These are phyloP conservation scores for Chloebia gouldiae DNA, from an alignment of 2,113 vertebrate species.

Conservation along the genomic window DNA sequence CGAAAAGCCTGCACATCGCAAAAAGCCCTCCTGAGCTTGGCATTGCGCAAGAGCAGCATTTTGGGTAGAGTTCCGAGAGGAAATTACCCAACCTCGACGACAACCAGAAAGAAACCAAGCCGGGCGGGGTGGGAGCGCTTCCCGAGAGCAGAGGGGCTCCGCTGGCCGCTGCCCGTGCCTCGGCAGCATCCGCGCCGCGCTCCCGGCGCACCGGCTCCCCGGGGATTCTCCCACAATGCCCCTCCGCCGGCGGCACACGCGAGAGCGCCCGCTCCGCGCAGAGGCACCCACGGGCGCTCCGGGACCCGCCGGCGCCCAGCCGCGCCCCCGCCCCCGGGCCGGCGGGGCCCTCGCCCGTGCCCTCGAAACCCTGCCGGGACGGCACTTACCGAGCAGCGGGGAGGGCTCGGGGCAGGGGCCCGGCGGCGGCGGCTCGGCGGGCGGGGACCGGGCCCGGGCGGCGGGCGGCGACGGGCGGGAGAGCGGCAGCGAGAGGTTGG, in stretches of 20 bases:
- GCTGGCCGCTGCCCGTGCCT: not conserved
- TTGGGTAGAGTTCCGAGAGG: not conserved
- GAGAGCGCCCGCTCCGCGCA: not conserved
- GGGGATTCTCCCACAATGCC: conserved; percentile 19
- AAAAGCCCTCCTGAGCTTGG: not conserved
- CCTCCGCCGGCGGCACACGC: not conserved
- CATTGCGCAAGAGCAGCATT: not conserved
- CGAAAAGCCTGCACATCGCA: not conserved
- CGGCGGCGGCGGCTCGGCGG: no score
- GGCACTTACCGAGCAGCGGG: not conserved
- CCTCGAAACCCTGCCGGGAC: not conserved
- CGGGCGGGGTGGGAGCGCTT: not conserved
- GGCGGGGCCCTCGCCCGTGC: no score
- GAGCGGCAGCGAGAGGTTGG: no score
- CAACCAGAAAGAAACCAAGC: not conserved
- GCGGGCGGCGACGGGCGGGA: no score
- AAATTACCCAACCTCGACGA: conserved; percentile 33
- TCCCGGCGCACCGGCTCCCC: not conserved
- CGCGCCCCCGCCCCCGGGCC: not conserved
- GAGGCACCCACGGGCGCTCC: not conserved
- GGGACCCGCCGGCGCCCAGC: no score
- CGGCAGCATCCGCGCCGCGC: not conserved
- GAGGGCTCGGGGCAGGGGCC: no score
- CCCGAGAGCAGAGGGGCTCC: not conserved
- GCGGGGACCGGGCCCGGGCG: no score